Evolutionary conservation across 2,888 invertebrate species (phyloP).

Genomic region (Andrena bucephala): DNA sequence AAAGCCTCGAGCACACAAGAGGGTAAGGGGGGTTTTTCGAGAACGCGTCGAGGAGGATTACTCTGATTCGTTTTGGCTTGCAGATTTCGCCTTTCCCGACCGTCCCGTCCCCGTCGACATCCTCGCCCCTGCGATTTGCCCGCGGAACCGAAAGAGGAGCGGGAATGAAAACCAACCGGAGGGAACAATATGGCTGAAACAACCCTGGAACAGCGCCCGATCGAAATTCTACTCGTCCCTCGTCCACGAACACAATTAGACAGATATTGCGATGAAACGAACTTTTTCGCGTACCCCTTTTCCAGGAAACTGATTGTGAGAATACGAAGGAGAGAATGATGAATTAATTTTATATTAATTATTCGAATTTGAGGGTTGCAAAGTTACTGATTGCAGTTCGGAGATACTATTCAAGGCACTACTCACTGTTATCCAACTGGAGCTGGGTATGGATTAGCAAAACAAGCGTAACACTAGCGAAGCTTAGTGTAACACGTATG

Average conservation of each 20-base stretch:
- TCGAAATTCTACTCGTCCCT: constrained; percentile 13
- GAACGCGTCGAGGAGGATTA: constrained; percentile 81
- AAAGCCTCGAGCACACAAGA: constrained; percentile 30
- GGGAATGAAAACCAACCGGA: constrained; percentile 28
- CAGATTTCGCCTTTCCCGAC: constrained; percentile 80
- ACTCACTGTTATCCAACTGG: too few relatives aligned
- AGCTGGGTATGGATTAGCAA: too few relatives aligned
- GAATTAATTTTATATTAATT: too few relatives aligned
- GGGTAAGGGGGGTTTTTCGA: constrained; percentile 76
- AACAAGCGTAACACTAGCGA: too few relatives aligned
- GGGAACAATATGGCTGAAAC: constrained; percentile 40
- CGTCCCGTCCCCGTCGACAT: constrained; percentile 53
- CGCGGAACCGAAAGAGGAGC: constrained; percentile 21
- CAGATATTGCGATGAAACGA: constrained; percentile 8
- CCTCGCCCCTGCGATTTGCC: constrained; percentile 50
- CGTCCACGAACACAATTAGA: constrained; percentile 2
- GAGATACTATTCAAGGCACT: too few relatives aligned
- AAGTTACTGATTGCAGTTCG: too few relatives aligned
- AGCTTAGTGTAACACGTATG: too few relatives aligned
- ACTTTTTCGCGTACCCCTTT: not conserved
- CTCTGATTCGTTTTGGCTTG: constrained; percentile 84
- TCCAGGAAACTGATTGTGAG: too few relatives aligned
- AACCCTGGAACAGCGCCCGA: constrained; percentile 13
- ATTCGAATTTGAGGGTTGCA: too few relatives aligned
- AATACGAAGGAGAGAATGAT: too few relatives aligned